Base-by-base conservation (phyloP, 2,888 invertebrate species). In the Chromoteleia sp. region DNA sequence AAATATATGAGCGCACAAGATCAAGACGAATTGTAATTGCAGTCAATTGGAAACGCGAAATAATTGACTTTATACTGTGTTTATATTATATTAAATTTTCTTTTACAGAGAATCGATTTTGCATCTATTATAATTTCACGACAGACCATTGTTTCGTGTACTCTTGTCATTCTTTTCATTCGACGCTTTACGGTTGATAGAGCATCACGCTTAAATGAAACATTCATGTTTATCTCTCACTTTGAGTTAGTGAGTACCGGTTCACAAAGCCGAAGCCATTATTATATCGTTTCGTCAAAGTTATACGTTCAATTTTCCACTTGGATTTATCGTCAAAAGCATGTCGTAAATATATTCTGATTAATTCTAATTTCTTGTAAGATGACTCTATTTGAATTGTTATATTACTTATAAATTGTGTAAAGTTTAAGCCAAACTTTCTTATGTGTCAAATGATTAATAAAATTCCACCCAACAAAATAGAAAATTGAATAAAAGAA, bases 201-300 rank as follows among this genome's bases (percentile, higher is more conserved):
- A 80, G 17, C 56, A 50, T 50, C 43, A 17, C 33, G 68, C 39
- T 70, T 43, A 61, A 67, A 54, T 56, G 70, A 61, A 68, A 74
- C 71, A 59, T 71, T 67, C 52, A 58, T 41, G 54, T 81, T 71
- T 75, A 65, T 71, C 58, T 77, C 56, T 67, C 43, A 21, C 14
- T 50, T 17, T 8, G 43, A 56, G 63, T 50, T 59, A 36, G 59
- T 12, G 54, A n/a, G n/a, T n/a, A 43, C 50, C 45, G 19, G 12
- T 41, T 48, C 30, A 59, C 25, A 78, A 58, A 73, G 36, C 56
- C 25, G 19, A 54, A 45, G 17, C 43, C 29, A 58, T 48, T 80
- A 48, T 65, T 58, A 56, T 70, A 70, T 65, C 59, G 36, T 63
- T 74, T 43, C 52, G 33, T 61, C n/a, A 56, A 74, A 56, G 48